Base-by-base conservation (phyloP, 1,140 invertebrate genomes). In the Drosophila tristis region DNA sequence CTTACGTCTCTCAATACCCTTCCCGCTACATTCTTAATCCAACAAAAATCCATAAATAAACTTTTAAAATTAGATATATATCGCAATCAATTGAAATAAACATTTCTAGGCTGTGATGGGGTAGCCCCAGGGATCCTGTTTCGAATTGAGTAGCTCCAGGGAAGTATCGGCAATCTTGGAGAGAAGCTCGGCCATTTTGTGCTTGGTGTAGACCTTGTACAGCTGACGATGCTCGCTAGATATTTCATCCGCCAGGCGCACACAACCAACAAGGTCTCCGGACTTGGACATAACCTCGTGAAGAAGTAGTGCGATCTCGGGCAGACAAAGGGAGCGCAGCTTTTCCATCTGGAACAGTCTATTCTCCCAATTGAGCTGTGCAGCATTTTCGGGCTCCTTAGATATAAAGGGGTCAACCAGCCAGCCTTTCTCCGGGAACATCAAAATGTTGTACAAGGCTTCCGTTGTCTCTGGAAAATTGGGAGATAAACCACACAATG, bases 401-500 rank as follows among this genome's bases (percentile, higher is more conserved):
- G 70, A 7, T 11, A 80, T 79, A 63, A 93, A 93, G 5, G 94
- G 93, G 91, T 98, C 97, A 23, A 95, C 94, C 59, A 99, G 93
- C 98, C 98, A 99, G 29, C 97, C 97, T 45, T 96, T 96, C 75
- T 97, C 96, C 43, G 97, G 96, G 90, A 98, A 98, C 2, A 98
- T 90, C 25, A 99, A 90, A 6, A 98, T 96, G 92, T 98, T 98
- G 92, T 97, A 98, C 1, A 99, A 93, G 29, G 96, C 93, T 50
- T 96, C 95, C 76, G 96, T 96, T 0, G 97, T 96, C 66, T 93
- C 94, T 96, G 95, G 59, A 91, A 91, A 60, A 57, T 76, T 84
- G 4, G 9, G 5, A 11, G 15, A 15, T 23, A 13, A 55, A 58
- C n/a, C 5, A 16, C 8, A 72, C 43, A 50, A 87, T 93, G 51